Evolutionary conservation across 1,140 invertebrate species (phyloP).

Genomic region (Diplogasteroides magnus): DNA sequence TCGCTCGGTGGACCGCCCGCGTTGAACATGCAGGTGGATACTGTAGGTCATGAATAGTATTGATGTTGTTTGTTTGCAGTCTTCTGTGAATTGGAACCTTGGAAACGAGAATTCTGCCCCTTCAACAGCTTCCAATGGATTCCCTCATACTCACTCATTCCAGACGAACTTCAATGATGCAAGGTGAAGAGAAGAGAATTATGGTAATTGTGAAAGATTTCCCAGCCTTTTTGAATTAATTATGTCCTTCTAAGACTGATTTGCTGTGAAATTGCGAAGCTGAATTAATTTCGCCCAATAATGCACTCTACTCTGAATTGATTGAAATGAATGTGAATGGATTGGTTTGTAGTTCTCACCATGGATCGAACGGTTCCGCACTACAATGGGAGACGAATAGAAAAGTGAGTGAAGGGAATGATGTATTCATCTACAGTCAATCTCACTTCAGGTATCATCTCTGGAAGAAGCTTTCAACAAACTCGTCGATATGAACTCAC

Average conservation of each 20-base stretch:
- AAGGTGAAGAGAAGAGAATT: too few relatives aligned
- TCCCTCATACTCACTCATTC: conserved; percentile 25
- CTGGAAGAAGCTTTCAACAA: conserved; percentile 52
- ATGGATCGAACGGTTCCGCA: background rate
- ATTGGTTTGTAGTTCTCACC: too few relatives aligned
- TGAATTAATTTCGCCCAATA: too few relatives aligned
- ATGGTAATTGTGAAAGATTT: too few relatives aligned
- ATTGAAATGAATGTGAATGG: too few relatives aligned
- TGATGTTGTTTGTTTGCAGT: background rate
- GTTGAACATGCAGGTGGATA: background rate
- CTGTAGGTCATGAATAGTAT: conserved; percentile 1
- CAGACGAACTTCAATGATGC: conserved; percentile 15
- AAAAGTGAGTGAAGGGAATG: background rate
- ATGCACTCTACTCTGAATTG: too few relatives aligned
- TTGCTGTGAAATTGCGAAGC: too few relatives aligned
- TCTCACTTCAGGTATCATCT: conserved; percentile 33
- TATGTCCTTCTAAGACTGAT: too few relatives aligned
- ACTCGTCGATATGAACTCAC: conserved; percentile 50
- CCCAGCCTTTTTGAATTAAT: too few relatives aligned
- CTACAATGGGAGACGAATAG: background rate
- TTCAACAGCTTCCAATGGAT: conserved; percentile 23
- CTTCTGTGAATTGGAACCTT: background rate
- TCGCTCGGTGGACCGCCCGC: background rate
- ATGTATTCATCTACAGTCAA: conserved; percentile 11
- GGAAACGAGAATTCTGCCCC: conserved; percentile 25